Evolutionary conservation across 2,888 invertebrate genomes (phyloP).

Genomic region (Isotomurus palustris): DNA sequence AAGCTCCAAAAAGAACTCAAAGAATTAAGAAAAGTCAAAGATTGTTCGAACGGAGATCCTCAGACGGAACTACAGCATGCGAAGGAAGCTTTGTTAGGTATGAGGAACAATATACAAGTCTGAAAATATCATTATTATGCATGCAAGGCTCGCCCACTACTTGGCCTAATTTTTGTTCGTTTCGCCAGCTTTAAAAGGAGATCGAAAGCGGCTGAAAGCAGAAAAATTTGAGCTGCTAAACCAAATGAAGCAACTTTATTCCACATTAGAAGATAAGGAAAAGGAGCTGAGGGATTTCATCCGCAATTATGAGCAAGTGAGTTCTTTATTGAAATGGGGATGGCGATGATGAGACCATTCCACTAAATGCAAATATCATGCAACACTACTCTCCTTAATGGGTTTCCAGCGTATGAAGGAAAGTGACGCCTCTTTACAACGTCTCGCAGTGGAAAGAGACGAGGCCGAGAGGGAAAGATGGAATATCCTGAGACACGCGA

Average conservation of each 20-base stretch:
- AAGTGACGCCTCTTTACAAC: conserved; percentile 64
- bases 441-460: conserved; percentile 59
- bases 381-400: background rate
- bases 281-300: conserved; percentile 89
- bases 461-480: conserved; percentile 84
- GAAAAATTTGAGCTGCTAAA: conserved; percentile 89
- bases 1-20: conserved; percentile 49
- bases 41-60: conserved; percentile 51
- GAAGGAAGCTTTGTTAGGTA: conserved; percentile 67
- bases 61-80: conserved; percentile 71
- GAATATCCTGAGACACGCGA: conserved; percentile 77
- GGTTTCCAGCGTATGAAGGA: conserved; percentile 68
- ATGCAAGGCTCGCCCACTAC: too few relatives aligned
- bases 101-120: too few relatives aligned
- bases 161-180: too few relatives aligned
- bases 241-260: conserved; percentile 92
- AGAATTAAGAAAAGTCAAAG: conserved; percentile 67
- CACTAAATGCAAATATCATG: background rate
- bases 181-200: conserved; percentile 68
- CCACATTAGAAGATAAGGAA: conserved; percentile 90
- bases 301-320: conserved; percentile 84
- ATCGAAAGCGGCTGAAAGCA: conserved; percentile 82
- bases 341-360: background rate
- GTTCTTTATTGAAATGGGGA: conserved; percentile 12
- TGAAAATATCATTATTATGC: too few relatives aligned